phyloP scores from a whole-genome alignment of 2,113 vertebrate species.

The Sphaerodactylus townsendi region DNA sequence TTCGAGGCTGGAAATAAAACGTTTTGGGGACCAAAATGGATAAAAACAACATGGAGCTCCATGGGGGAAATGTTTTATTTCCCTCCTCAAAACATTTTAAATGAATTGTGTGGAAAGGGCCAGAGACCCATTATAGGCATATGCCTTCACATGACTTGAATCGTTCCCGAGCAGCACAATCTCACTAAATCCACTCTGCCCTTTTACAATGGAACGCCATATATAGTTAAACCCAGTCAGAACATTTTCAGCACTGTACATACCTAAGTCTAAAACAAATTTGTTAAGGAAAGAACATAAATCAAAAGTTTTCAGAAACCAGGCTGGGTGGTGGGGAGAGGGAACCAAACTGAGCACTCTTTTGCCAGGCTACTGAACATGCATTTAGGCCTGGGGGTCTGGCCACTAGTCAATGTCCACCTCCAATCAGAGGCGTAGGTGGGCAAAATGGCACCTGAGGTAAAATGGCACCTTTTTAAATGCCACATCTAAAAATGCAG shows the following conservation, averaged over 20 bases:
- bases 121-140: too few species aligned
- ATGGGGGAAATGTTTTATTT: too few species aligned
- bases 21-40: too few species aligned
- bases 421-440: too few species aligned
- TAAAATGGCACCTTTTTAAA: too few species aligned
- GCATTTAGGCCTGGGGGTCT: too few species aligned
- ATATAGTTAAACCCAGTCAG: background rate
- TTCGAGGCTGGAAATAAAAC: too few species aligned
- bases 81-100: too few species aligned
- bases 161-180: background rate
- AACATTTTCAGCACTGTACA: background rate
- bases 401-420: background rate
- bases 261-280: background rate
- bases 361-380: background rate
- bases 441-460: too few species aligned
- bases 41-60: too few species aligned
- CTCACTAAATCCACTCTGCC: background rate
- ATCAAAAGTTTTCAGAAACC: background rate
- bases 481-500: conserved; percentile 12
- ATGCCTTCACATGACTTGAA: background rate
- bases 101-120: too few species aligned
- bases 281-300: background rate
- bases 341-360: background rate
- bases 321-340: too few species aligned
- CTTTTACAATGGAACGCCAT: background rate